These are phyloP conservation scores for Anolis carolinensis DNA, from an alignment of 2,113 vertebrate genomes.

Conservation along the genomic window DNA sequence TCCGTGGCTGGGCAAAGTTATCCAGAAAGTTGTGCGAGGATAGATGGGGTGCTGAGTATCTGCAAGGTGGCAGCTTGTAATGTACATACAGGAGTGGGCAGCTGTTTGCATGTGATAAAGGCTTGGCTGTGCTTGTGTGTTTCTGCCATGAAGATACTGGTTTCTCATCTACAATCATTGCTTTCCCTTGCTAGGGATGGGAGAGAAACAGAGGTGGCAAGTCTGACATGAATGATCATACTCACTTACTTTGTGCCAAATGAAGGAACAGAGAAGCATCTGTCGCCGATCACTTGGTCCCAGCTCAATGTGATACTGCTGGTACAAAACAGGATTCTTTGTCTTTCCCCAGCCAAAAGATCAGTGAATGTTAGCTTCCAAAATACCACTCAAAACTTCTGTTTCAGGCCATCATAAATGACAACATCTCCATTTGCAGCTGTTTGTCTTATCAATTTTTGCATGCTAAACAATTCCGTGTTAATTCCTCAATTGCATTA, in stretches of 20 bases:
- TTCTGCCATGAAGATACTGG: conserved; percentile 47
- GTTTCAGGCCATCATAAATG: neutral
- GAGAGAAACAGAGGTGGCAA: conserved; percentile 15
- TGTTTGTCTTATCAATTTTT: conserved; percentile 18
- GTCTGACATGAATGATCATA: conserved; percentile 27
- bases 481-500: conserved; percentile 13
- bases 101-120: too few species aligned
- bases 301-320: rapidly evolving
- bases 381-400: neutral
- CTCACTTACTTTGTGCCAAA: conserved; percentile 23
- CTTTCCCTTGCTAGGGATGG: neutral
- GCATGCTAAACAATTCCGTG: conserved; percentile 5
- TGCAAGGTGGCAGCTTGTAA: too few species aligned
- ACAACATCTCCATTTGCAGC: neutral
- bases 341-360: neutral
- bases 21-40: too few species aligned
- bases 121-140: too few species aligned
- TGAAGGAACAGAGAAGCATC: neutral
- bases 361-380: neutral
- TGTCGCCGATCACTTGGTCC: neutral
- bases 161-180: conserved; percentile 55
- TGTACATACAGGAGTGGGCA: too few species aligned
- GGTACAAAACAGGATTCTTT: neutral
- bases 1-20: too few species aligned
- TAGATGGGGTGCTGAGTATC: too few species aligned